phyloP scores from a whole-genome alignment of 2,797 vertebrate species.

The Myripristis jacobus region DNA sequence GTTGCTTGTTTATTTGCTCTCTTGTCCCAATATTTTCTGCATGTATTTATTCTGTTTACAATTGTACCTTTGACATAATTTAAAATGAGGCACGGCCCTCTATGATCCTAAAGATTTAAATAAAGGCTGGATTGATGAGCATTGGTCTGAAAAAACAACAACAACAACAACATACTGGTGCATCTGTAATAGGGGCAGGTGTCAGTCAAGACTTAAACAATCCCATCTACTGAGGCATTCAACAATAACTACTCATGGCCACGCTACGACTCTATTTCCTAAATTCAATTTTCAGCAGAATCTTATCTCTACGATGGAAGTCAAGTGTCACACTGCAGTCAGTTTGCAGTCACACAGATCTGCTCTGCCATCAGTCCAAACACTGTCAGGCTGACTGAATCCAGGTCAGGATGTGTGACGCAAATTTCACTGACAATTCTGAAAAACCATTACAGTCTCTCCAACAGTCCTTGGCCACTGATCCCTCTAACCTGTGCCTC shows the following conservation, averaged over 20 bases:
- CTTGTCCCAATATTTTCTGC: no score
- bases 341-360: neutral
- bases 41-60: no score
- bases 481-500: neutral
- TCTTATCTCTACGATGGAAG: neutral
- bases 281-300: neutral
- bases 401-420: slow-evolving; percentile 18
- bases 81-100: no score
- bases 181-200: neutral
- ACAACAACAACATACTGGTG: no score
- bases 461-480: slow-evolving; percentile 14
- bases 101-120: no score
- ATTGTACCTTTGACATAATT: no score
- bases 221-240: no score
- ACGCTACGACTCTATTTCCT: neutral
- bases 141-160: no score
- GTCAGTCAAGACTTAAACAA: neutral
- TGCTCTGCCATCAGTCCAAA: neutral
- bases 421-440: neutral
- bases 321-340: neutral
- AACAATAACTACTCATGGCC: neutral
- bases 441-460: neutral
- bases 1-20: no score
- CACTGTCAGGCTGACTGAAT: slow-evolving; percentile 12
- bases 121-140: no score